phyloP scores from a whole-genome alignment of 2,888 invertebrate genomes.

The Lamellibrachia columna region DNA sequence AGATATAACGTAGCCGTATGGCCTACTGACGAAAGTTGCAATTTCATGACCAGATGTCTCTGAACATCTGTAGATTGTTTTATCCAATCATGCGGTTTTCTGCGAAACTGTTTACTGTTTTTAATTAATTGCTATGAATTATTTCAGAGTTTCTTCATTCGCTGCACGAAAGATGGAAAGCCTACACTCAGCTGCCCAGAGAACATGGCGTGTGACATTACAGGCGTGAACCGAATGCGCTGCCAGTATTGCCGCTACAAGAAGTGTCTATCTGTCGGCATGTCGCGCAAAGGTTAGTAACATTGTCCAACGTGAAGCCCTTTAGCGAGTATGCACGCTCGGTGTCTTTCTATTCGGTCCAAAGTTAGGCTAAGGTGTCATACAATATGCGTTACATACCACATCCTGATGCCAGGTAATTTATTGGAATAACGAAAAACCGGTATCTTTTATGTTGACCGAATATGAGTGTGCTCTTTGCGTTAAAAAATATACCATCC shows the following conservation, averaged over 20 bases:
- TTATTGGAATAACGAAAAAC: not conserved
- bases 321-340: not conserved
- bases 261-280: constrained; percentile 58
- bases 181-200: constrained; percentile 32
- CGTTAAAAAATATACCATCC: not conserved
- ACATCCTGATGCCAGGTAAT: not conserved
- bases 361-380: not conserved
- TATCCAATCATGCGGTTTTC: not conserved
- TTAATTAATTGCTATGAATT: not conserved
- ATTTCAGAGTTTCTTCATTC: constrained; percentile 43
- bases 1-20: no score
- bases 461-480: not conserved
- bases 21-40: no score
- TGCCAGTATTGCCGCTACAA: constrained; percentile 62
- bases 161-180: constrained; percentile 40
- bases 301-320: not conserved
- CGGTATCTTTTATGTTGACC: not conserved
- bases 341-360: not conserved
- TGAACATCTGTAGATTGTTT: not conserved
- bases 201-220: constrained; percentile 33
- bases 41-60: no score
- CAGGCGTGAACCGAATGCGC: constrained; percentile 46
- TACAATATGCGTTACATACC: no score
- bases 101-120: not conserved
- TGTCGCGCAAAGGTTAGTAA: constrained; percentile 58